A percentile compares a stretch with the other conserved stretches of the same genome.
Conservation (phyloP, 2,888 invertebrate genomes). For the Nemurella pictetii region DNA sequence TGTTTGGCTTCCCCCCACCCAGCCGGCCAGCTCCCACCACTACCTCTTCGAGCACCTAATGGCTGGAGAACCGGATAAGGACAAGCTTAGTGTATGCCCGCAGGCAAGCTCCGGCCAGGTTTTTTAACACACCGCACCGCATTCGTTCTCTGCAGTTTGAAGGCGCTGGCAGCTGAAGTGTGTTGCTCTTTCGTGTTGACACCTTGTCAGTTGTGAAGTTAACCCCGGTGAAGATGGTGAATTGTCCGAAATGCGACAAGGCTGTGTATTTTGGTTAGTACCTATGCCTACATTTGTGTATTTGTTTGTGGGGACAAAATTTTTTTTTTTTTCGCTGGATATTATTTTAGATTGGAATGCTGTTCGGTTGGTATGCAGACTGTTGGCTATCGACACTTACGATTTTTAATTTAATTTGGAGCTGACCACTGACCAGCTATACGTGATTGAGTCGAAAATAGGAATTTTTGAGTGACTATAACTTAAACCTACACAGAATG, state of each 20-base stretch:
- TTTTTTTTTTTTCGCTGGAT: neutral
- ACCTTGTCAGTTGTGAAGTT: neutral
- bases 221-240: conserved; percentile 53
- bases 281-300: too few species aligned
- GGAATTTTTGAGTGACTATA: too few species aligned
- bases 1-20: neutral
- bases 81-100: neutral
- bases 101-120: neutral
- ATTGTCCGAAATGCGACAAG: conserved; percentile 64
- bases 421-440: too few species aligned
- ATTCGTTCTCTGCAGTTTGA: neutral
- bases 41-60: neutral
- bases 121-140: neutral
- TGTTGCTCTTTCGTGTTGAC: too few species aligned
- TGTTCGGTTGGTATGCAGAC: too few species aligned
- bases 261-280: conserved; percentile 63
- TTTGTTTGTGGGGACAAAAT: neutral
- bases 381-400: too few species aligned
- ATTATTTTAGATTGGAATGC: too few species aligned
- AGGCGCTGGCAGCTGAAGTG: neutral
- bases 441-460: too few species aligned
- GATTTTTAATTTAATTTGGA: too few species aligned
- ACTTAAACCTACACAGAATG: too few species aligned
- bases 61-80: neutral
- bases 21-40: neutral